Evolutionary conservation across 2,113 vertebrate genomes (phyloP).

Genomic region (Orthonyx spaldingii): DNA sequence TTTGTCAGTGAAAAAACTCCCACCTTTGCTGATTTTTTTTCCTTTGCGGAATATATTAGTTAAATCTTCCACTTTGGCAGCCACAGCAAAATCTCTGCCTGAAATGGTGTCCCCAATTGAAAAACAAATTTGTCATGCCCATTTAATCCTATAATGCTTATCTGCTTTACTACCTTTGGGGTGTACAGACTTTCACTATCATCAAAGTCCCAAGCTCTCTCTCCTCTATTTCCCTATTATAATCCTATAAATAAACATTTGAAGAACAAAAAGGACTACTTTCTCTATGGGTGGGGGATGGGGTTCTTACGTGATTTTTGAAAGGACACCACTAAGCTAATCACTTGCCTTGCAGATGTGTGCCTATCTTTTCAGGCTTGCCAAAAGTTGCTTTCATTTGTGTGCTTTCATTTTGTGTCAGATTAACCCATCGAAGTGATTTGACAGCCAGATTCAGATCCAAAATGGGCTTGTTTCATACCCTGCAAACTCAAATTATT

Average conservation of each 20-base stretch:
- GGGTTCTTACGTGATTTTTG: background rate
- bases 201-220: constrained; percentile 45
- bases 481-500: constrained; percentile 34
- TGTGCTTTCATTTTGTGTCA: constrained; percentile 41
- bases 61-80: background rate
- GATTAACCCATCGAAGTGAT: background rate
- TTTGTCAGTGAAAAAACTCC: background rate
- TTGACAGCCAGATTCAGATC: constrained; percentile 26
- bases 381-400: background rate
- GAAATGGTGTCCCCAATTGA: background rate
- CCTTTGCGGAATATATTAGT: background rate
- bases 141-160: constrained; percentile 57
- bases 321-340: constrained; percentile 22
- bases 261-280: constrained; percentile 34
- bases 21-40: background rate
- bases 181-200: constrained; percentile 23
- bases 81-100: background rate
- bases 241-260: constrained; percentile 51
- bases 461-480: constrained; percentile 10
- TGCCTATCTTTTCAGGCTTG: background rate
- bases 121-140: background rate
- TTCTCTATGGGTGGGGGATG: background rate
- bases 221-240: background rate
- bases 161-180: constrained; percentile 31
- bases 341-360: background rate